Evolutionary conservation across 1,140 invertebrate genomes (phyloP).

Genomic region (Drosophila tsacasi): DNA sequence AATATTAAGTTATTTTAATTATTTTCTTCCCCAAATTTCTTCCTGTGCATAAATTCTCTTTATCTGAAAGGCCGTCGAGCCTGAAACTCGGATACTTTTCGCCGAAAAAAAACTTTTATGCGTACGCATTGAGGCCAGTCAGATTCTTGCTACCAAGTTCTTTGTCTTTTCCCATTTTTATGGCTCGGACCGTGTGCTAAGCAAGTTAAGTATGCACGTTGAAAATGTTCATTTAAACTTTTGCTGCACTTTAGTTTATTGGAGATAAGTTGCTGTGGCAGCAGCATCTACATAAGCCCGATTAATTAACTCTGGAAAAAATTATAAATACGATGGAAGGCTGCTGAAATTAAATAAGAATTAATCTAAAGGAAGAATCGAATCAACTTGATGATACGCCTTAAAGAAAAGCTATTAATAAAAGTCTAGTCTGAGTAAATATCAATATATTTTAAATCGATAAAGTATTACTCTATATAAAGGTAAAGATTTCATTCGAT

Average conservation of each 20-base stretch:
- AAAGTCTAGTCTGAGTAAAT: not conserved
- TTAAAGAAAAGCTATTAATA: not conserved
- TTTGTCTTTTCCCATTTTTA: constrained; percentile 55
- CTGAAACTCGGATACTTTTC: constrained; percentile 33
- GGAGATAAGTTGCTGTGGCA: constrained; percentile 24
- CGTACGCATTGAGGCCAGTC: constrained; percentile 47
- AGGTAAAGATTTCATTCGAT: not conserved
- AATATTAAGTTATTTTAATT: not conserved
- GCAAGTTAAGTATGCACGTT: constrained; percentile 50
- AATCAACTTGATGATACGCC: constrained; percentile 3
- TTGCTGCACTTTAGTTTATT: constrained; percentile 26
- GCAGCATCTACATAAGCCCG: constrained; percentile 47
- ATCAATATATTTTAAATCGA: too few relatives aligned
- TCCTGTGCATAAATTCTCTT: constrained; percentile 24
- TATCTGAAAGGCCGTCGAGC: constrained; percentile 66
- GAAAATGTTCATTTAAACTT: constrained; percentile 63
- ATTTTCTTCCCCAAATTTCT: not conserved
- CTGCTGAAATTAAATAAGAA: constrained; percentile 27
- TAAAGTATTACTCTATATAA: not conserved
- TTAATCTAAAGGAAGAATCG: not conserved
- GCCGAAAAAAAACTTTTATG: constrained; percentile 27
- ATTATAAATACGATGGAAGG: constrained; percentile 45
- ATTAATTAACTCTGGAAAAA: constrained; percentile 59
- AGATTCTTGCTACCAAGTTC: constrained; percentile 35
- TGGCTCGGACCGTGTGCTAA: constrained; percentile 48